Percentiles rank a stretch among this genome's conserved stretches.
Evolutionary conservation across 1,140 invertebrate species (phyloP).

Genomic region (Listronotus bonariensis): DNA sequence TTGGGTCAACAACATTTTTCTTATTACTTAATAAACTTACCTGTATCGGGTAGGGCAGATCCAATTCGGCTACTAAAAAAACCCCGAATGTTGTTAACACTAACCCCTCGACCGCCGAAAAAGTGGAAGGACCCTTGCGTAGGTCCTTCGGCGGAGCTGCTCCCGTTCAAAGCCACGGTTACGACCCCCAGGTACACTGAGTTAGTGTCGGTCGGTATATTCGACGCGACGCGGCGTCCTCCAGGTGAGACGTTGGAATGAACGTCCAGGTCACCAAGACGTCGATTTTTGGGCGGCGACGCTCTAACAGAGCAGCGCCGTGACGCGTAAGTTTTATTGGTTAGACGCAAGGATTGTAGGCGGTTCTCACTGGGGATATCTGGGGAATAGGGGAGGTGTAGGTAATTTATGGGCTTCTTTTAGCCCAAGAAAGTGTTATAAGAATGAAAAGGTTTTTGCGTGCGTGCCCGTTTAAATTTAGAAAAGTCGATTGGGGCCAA

Average conservation of each 20-base stretch:
- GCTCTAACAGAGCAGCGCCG: slow-evolving; percentile 33
- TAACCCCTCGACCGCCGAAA: slow-evolving; percentile 47
- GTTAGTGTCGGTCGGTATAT: slow-evolving; percentile 15
- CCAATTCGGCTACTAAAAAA: slow-evolving; percentile 62
- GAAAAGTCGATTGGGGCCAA: slow-evolving; percentile 9
- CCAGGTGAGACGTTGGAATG: slow-evolving; percentile 32
- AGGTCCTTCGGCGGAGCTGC: slow-evolving; percentile 34
- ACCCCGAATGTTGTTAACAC: slow-evolving; percentile 64
- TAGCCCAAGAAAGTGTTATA: slow-evolving; percentile 20
- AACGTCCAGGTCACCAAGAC: slow-evolving; percentile 19
- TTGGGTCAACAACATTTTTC: too few relatives aligned
- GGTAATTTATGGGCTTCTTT: slow-evolving; percentile 49
- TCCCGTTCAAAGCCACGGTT: slow-evolving; percentile 36
- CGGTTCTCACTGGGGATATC: slow-evolving; percentile 15
- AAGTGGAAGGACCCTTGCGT: slow-evolving; percentile 31
- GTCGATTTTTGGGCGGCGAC: slow-evolving; percentile 40
- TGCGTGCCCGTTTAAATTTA: slow-evolving; percentile 24
- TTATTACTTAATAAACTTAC: slow-evolving; percentile 50
- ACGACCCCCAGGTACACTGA: slow-evolving; percentile 36
- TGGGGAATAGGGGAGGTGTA: slow-evolving; percentile 21
- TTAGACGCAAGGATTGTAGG: slow-evolving; percentile 13
- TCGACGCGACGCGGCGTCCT: slow-evolving; percentile 27
- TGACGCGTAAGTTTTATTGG: slow-evolving; percentile 45
- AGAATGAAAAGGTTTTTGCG: slow-evolving; percentile 21
- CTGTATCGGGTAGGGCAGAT: slow-evolving; percentile 62